Conservation (phyloP, 2,888 invertebrate species). For the Dryocosmus kuriphilus region DNA sequence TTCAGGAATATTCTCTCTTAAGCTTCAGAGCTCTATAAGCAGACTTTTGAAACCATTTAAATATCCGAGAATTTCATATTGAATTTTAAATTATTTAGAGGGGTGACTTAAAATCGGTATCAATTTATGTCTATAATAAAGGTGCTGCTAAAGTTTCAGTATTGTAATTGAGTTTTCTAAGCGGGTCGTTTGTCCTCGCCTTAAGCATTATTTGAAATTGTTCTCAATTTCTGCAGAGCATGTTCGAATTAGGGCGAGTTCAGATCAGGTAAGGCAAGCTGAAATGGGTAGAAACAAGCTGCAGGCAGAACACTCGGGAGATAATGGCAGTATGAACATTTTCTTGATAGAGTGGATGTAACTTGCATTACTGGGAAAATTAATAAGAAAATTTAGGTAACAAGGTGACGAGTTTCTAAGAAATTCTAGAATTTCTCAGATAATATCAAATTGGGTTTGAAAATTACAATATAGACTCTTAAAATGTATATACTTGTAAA, state of each 20-base stretch:
- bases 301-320: background rate
- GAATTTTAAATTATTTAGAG: background rate
- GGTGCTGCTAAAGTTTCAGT: slow-evolving; percentile 7
- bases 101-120: slow-evolving; percentile 3
- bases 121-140: slow-evolving; percentile 4
- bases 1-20: no score
- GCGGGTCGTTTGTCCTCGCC: background rate
- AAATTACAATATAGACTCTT: background rate
- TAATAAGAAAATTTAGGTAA: background rate
- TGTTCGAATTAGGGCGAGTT: slow-evolving; percentile 1
- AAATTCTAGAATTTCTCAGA: no score
- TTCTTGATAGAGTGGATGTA: background rate
- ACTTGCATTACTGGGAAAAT: background rate
- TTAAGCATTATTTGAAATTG: slow-evolving; percentile 8
- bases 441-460: background rate
- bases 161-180: slow-evolving; percentile 4
- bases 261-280: background rate
- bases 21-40: no score
- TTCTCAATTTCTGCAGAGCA: slow-evolving; percentile 9
- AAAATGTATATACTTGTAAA: no score
- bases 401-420: no score
- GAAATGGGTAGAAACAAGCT: background rate
- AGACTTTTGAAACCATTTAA: no score
- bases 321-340: background rate
- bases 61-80: background rate